A percentile compares a stretch with the other conserved stretches of the same genome.
Conservation (phyloP, 2,888 invertebrate genomes). For the Nymphalis c-album region DNA sequence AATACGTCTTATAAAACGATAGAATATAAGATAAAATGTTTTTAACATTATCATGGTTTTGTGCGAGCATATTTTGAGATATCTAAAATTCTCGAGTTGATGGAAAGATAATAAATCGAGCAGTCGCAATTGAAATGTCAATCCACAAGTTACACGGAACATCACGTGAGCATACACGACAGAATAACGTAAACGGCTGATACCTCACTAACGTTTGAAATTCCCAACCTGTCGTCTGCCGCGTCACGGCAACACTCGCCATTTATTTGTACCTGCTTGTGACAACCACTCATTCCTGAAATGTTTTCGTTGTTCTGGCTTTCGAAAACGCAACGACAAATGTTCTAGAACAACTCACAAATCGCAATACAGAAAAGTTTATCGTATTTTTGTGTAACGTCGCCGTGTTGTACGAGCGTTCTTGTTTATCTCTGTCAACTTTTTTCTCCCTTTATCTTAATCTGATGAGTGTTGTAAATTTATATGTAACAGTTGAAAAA, state of each 20-base stretch:
- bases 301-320: constrained; percentile 57
- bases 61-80: no score
- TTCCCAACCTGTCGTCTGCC: constrained; percentile 44
- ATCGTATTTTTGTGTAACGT: constrained; percentile 37
- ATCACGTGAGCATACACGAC: constrained; percentile 16
- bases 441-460: background rate
- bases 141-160: constrained; percentile 10
- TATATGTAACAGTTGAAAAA: no score
- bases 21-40: background rate
- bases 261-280: constrained; percentile 57
- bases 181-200: constrained; percentile 25
- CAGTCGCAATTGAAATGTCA: constrained; percentile 21
- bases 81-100: background rate
- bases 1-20: background rate
- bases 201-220: constrained; percentile 46
- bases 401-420: background rate
- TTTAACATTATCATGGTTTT: background rate
- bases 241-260: constrained; percentile 48
- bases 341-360: constrained; percentile 40
- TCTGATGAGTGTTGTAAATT: background rate
- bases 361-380: constrained; percentile 39
- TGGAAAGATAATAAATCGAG: constrained; percentile 7
- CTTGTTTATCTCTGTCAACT: background rate
- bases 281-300: constrained; percentile 60
- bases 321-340: constrained; percentile 45